Evolutionary conservation across 2,113 vertebrate genomes (phyloP).

Genomic region (Paratilapia polleni): DNA sequence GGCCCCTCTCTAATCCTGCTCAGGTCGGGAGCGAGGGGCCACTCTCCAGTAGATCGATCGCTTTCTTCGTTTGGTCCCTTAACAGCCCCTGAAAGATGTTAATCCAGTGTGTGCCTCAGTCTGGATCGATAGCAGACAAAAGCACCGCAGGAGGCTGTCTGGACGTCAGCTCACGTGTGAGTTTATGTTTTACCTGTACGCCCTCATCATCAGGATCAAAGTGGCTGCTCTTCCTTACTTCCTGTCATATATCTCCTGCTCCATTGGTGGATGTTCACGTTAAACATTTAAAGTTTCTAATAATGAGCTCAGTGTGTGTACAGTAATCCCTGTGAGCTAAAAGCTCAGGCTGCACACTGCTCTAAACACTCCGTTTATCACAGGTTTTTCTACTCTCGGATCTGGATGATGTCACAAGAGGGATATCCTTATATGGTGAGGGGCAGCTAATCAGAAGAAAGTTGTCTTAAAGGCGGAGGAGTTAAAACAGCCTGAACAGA

Average conservation of each 20-base stretch:
- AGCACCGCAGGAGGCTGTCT: conserved; percentile 53
- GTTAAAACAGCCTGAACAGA: background rate
- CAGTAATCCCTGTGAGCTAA: background rate
- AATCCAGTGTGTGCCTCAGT: conserved; percentile 32
- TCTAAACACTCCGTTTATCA: no score
- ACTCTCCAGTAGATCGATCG: conserved; percentile 32
- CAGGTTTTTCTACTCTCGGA: background rate
- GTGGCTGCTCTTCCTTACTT: background rate
- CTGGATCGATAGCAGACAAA: conserved; percentile 48
- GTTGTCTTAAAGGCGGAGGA: background rate
- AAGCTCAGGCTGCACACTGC: background rate
- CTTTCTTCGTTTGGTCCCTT: conserved; percentile 31
- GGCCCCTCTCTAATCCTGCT: conserved; percentile 52
- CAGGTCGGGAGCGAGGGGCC: conserved; percentile 32
- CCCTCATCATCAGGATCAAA: background rate
- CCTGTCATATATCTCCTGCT: background rate
- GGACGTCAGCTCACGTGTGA: conserved; percentile 8
- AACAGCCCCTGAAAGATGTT: conserved; percentile 40
- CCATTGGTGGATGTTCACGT: rapidly evolving
- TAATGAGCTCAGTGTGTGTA: background rate
- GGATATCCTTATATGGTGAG: no score
- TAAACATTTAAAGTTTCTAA: background rate
- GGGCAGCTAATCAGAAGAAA: background rate
- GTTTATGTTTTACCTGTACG: conserved; percentile 6
- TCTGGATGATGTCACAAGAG: no score